Conservation (phyloP, 2,888 invertebrate species). For the Serrognathus titanus region DNA sequence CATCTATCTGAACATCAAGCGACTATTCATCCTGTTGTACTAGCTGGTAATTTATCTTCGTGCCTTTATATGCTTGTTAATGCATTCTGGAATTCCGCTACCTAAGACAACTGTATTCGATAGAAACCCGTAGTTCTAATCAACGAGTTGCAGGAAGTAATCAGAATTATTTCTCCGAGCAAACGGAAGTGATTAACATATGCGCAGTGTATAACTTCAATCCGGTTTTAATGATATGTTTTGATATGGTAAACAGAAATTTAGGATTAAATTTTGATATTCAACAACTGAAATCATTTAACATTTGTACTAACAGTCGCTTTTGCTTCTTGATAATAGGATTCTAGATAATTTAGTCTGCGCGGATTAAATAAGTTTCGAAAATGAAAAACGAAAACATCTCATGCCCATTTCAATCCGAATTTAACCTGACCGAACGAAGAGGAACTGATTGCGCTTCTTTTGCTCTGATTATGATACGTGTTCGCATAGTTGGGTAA, state of each 20-base stretch:
- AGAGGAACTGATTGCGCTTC: not conserved
- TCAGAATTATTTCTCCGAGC: not conserved
- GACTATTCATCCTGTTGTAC: constrained; percentile 5
- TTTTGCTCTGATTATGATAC: constrained; percentile 1
- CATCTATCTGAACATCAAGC: constrained; percentile 24
- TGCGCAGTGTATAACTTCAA: too few species aligned
- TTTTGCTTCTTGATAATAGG: too few species aligned
- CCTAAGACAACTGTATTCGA: not conserved
- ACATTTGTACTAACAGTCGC: too few species aligned
- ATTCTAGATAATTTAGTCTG: too few species aligned
- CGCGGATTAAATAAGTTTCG: too few species aligned
- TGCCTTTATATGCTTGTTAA: constrained; percentile 12
- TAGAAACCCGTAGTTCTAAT: too few species aligned
- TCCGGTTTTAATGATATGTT: too few species aligned
- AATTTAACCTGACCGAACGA: not conserved
- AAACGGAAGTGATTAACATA: too few species aligned
- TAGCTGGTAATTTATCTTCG: constrained; percentile 12
- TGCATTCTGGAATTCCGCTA: constrained; percentile 4
- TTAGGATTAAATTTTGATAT: too few species aligned
- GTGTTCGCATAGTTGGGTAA: not conserved
- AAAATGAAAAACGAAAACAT: too few species aligned
- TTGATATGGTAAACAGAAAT: too few species aligned
- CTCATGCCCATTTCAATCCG: not conserved
- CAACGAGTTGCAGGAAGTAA: not conserved
- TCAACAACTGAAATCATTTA: too few species aligned